Conservation (phyloP, 2,888 invertebrate genomes). For the Cryptus viduatorius region DNA sequence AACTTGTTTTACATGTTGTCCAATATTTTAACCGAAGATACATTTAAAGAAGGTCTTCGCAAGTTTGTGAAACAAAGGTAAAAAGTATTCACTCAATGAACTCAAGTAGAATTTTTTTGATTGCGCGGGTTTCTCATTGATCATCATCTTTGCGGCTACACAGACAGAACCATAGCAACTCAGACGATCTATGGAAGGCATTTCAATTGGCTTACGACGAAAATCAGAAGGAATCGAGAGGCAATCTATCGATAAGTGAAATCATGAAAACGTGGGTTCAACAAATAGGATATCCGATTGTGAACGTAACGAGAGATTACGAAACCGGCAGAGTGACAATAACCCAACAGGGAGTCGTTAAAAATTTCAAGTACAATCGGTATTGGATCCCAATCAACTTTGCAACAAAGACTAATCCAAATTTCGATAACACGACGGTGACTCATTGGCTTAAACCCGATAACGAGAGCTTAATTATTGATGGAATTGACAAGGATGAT, state of each 20-base stretch:
- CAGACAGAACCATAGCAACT: constrained; percentile 69
- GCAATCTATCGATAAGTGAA: constrained; percentile 79
- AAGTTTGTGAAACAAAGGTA: constrained; percentile 73
- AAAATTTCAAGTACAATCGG: constrained; percentile 55
- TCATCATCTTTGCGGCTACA: no score
- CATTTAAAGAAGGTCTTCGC: constrained; percentile 84
- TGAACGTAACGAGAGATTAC: constrained; percentile 79
- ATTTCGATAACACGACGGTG: no score
- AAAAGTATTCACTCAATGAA: no score
- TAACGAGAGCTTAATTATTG: constrained; percentile 75
- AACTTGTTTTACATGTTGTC: constrained; percentile 87
- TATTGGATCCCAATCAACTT: background rate
- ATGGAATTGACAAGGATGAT: constrained; percentile 82
- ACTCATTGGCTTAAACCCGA: no score
- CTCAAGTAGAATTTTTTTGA: no score
- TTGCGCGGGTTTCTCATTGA: no score
- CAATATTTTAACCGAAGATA: constrained; percentile 84
- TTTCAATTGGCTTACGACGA: constrained; percentile 66
- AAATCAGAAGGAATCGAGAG: constrained; percentile 45
- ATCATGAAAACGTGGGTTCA: constrained; percentile 84
- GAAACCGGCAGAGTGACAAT: constrained; percentile 64
- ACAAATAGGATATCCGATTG: constrained; percentile 84
- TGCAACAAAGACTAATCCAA: no score
- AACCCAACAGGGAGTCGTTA: constrained; percentile 68
- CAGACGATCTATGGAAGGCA: constrained; percentile 74